phyloP scores from a whole-genome alignment of 2,797 vertebrate genomes.

The Notamacropus eugenii region DNA sequence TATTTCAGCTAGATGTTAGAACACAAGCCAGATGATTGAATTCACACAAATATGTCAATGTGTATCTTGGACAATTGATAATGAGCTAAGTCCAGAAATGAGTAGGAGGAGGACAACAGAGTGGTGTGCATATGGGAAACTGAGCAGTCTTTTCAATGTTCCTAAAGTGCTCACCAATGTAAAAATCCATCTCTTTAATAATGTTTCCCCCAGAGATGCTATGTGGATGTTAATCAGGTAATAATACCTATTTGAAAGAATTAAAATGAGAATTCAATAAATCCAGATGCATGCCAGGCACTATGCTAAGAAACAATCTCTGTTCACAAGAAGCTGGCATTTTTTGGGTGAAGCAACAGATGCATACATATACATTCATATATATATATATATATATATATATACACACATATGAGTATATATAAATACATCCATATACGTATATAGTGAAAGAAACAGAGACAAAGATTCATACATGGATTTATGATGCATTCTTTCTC shows the following conservation, averaged over 20 bases:
- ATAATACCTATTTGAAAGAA: neutral
- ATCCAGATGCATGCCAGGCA: neutral
- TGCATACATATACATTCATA: too few relatives aligned
- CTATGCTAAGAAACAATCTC: neutral
- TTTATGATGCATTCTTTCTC: too few relatives aligned
- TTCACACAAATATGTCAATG: neutral
- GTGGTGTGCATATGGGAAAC: neutral
- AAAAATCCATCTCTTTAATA: neutral
- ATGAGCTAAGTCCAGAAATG: neutral
- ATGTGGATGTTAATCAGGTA: neutral
- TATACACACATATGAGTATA: too few relatives aligned
- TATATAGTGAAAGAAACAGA: too few relatives aligned
- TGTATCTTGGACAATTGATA: neutral
- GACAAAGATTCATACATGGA: too few relatives aligned
- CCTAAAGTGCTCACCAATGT: neutral
- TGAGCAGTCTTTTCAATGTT: neutral
- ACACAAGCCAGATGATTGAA: neutral
- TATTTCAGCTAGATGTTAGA: neutral
- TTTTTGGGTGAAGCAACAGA: neutral
- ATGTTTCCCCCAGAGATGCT: neutral
- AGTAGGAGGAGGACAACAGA: neutral
- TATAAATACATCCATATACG: too few relatives aligned
- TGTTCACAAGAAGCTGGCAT: neutral
- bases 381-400: too few relatives aligned
- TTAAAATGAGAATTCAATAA: neutral